Conservation (phyloP, 2,797 vertebrate species). For the Catharus ustulatus region DNA sequence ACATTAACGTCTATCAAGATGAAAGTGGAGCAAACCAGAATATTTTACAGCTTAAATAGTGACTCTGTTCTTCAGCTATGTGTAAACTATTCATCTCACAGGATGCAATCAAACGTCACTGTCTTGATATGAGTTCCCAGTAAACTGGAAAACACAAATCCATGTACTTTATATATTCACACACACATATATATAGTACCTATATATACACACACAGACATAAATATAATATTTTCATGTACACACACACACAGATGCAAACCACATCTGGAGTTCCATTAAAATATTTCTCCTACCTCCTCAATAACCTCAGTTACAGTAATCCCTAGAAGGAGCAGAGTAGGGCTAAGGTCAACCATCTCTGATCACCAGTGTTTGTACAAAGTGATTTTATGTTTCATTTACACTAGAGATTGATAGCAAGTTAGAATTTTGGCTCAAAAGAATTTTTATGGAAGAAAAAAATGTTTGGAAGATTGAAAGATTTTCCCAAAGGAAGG, state of each 20-base stretch:
- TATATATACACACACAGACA: not conserved
- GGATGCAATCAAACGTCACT: not conserved
- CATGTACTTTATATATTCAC: not conserved
- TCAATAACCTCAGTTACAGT: not conserved
- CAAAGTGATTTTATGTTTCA: not conserved
- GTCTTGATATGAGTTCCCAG: not conserved
- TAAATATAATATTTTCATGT: not conserved
- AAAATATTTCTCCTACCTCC: conserved; percentile 17
- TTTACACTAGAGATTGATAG: not conserved
- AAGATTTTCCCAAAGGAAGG: not conserved
- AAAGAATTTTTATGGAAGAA: not conserved
- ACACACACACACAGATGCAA: not conserved
- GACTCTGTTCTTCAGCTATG: not conserved
- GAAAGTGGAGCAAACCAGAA: not conserved
- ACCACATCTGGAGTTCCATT: conserved; percentile 16
- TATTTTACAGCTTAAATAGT: not conserved
- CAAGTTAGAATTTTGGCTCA: not conserved
- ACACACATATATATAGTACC: not conserved
- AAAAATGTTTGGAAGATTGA: not conserved
- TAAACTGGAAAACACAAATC: not conserved
- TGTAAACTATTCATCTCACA: not conserved
- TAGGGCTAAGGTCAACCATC: not conserved
- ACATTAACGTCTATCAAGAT: conserved; percentile 30
- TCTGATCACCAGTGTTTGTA: not conserved
- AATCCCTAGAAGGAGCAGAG: not conserved